Percentiles rank a stretch among this genome's conserved stretches.
Evolutionary conservation across 2,888 invertebrate genomes (phyloP).

Genomic region (Heliconius erato): DNA sequence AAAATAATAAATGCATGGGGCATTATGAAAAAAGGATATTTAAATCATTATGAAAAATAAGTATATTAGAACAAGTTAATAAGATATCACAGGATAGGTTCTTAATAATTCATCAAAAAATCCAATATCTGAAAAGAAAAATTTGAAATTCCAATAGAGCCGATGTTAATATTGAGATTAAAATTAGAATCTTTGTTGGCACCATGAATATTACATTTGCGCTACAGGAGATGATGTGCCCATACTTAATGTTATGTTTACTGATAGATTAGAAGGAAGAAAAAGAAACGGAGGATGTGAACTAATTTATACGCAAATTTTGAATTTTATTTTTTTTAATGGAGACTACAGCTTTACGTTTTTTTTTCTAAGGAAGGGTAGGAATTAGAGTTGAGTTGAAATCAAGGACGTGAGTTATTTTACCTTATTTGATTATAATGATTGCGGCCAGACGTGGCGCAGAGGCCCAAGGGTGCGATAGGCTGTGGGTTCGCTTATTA

Average conservation of each 20-base stretch:
- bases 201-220: slow-evolving; percentile 46
- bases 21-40: too few species aligned
- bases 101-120: slow-evolving; percentile 53
- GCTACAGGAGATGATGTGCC: slow-evolving; percentile 25
- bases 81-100: slow-evolving; percentile 16
- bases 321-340: not conserved
- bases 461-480: too few species aligned
- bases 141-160: slow-evolving; percentile 49
- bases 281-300: not conserved
- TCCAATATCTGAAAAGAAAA: slow-evolving; percentile 52
- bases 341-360: too few species aligned
- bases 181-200: slow-evolving; percentile 47
- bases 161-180: slow-evolving; percentile 47
- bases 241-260: slow-evolving; percentile 33
- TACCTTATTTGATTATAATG: too few species aligned
- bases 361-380: too few species aligned
- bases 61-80: not conserved
- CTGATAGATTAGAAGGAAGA: not conserved
- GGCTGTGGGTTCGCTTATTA: too few species aligned
- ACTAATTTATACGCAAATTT: not conserved
- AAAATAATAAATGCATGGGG: too few species aligned
- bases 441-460: too few species aligned
- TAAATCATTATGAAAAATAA: too few species aligned
- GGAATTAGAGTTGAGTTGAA: too few species aligned
- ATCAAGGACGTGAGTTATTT: too few species aligned